A percentile compares a stretch with the other conserved stretches of the same genome.
Conservation (phyloP, 2,113 vertebrate species). For the Catharus bicknelli region DNA sequence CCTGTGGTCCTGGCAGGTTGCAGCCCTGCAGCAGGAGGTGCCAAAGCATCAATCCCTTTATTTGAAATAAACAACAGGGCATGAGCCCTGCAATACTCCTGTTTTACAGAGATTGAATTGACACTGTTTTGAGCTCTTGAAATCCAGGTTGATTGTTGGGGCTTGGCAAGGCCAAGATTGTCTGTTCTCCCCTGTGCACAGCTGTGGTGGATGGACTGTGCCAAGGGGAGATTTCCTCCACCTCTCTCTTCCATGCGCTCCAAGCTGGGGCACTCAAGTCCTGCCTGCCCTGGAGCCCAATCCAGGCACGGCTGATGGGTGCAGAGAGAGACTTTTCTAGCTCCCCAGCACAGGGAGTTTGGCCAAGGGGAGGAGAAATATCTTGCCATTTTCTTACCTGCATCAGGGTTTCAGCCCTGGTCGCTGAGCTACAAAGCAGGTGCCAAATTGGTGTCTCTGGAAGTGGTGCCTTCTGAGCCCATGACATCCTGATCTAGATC, state of each 20-base stretch:
- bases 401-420: neutral
- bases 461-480: neutral
- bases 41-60: neutral
- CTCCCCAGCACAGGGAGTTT: neutral
- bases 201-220: neutral
- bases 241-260: rapidly evolving
- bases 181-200: rapidly evolving
- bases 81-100: rapidly evolving
- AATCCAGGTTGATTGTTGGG: neutral
- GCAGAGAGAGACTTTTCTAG: neutral
- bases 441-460: neutral
- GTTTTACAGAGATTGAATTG: neutral
- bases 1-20: neutral
- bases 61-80: neutral
- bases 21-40: neutral
- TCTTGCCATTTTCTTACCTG: neutral
- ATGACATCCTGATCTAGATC: neutral
- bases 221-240: neutral
- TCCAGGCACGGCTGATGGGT: neutral
- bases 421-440: neutral
- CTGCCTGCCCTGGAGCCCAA: neutral
- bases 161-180: neutral
- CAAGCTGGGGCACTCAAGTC: neutral
- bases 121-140: rapidly evolving
- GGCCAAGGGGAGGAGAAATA: neutral